Evolutionary conservation across 2,113 vertebrate genomes (phyloP).

Genomic region (Sus scrofa): T2T-Sscrofa CM000818.6:74066501-74067000

Average conservation of each 20-base stretch:
- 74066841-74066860: too few species aligned
- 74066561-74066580: neutral
- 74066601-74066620: neutral
- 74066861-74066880: too few species aligned
- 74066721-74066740: slow-evolving; percentile 41
- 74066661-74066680: neutral
- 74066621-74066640: slow-evolving; percentile 36
- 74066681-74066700: neutral
- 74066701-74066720: slow-evolving; percentile 14
- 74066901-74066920: too few species aligned
- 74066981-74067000: too few species aligned
- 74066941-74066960: too few species aligned
- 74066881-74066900: too few species aligned
- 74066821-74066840: neutral
- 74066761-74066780: slow-evolving; percentile 17
- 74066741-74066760: slow-evolving; percentile 30
- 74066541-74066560: neutral
- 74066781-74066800: slow-evolving; percentile 37
- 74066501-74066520: neutral
- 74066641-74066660: neutral
- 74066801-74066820: slow-evolving; percentile 3
- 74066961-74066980: too few species aligned
- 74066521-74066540: neutral
- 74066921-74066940: too few species aligned
- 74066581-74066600: slow-evolving; percentile 37